Base-by-base conservation (phyloP, 2,888 invertebrate genomes). In the Spisula solida region DNA sequence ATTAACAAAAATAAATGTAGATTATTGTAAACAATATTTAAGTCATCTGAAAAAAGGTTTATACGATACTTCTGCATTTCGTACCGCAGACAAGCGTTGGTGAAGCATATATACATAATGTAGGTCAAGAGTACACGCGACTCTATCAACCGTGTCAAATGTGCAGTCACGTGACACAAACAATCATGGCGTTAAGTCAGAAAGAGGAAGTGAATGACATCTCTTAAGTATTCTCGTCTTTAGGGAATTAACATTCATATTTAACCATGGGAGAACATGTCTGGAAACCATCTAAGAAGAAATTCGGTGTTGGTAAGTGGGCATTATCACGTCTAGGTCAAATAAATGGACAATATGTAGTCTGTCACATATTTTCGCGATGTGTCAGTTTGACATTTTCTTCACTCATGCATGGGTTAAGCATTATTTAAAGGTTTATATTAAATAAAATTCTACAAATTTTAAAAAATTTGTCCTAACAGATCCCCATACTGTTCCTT, bases 291-390 rank as follows among this genome's bases (percentile, higher is more conserved):
- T 92, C 94, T 29, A 86, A 88, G 51, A 91, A 91, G 81, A 94
- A 94, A 90, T 94, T 93, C 90, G 94, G 94, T 34, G 93, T 94
- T 88, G 94, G 94, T 94, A 93, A 92, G 94, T 86, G 48, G 20
- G n/a, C 41, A n/a, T 78, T 41, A n/a, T 81, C 18, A 10, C 70
- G 20, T 55, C 14, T 25, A 82, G 18, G 12, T n/a, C 29, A 48
- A 1, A 6, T 31, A 51, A 41, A 51, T n/a, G 12, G 25, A 18
- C 14, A 60, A 16, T 47, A 31, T 14, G 12, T 51, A 47, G 29
- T 34, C 14, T 75, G 83, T 41, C 80, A 89, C 81, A 20, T 66
- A 56, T 81, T 89, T 89, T 89, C 86, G 89, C 81, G 86, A 83
- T 60, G 34, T 34, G 51, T 29, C 20, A 56, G 2, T 47, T 47